Base-by-base conservation (phyloP, 2,888 invertebrate species). In the Caenorhabditis doughertyi region DNA sequence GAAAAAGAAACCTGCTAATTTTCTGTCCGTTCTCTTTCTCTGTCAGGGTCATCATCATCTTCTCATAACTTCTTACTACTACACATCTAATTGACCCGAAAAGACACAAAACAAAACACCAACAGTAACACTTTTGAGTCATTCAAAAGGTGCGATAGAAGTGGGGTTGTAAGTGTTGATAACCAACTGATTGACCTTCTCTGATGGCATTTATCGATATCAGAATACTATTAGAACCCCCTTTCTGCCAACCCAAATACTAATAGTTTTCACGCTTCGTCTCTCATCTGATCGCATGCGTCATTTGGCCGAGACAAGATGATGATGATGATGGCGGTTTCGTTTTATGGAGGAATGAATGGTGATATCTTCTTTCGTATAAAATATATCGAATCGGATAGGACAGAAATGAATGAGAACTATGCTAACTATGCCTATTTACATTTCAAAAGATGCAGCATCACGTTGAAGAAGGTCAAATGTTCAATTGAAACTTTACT, bases 1-100 rank as follows among this genome's bases (percentile, higher is more conserved):
- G 39, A 16, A 70, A 70, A 58, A 56, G 74, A 67, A 74, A 74
- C 55, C 60, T 74, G 56, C 74, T 74, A 74, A 74, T 76, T 76
- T 47, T 76, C 39, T 53, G 42, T 53, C 73, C 73, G 64, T 62
- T 62, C 72, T 23, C n/a, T 47, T 27, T 47, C 49, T 62, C 27
- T 35, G 44, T 47, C 44, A 25, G 60, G 58, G 58, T 47, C 56
- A 70, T 58, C 49, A 56, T 64, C 25, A 29, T 32, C 44, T 47
- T 18, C 11, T 67, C 53, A 55, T 68, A 68, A 55, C 55, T 55
- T 68, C 42, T 60, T 32, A n/a, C 27, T 42, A n/a, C 8, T 18
- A 2, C 21, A 2, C 13, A 23, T 25, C 60, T 60, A 60, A 49
- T 71, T 51, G 47, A 56, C 1, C 65, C 35, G 44, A 32, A 53